phyloP scores from a whole-genome alignment of 2,113 vertebrate genomes.

The Copsychus sechellarum region DNA sequence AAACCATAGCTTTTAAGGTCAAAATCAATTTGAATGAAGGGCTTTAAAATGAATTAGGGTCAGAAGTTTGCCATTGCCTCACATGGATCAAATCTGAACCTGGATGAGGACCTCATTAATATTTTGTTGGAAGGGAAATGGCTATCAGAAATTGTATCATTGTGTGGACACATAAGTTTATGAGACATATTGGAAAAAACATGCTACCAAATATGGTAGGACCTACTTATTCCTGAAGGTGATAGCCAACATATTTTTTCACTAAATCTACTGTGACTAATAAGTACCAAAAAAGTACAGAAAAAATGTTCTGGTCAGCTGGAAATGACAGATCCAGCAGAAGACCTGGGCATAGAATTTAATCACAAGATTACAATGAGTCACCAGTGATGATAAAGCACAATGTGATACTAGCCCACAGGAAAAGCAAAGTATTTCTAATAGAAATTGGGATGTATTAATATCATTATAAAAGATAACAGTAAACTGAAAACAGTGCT shows the following conservation, averaged over 20 bases:
- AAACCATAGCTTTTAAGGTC: not conserved
- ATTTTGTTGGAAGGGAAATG: slow-evolving; percentile 5
- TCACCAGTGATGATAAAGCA: slow-evolving; percentile 22
- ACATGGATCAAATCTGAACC: not conserved
- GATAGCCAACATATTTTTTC: slow-evolving; percentile 39
- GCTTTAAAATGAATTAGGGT: not conserved
- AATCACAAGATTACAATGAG: slow-evolving; percentile 42
- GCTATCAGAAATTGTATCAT: not conserved
- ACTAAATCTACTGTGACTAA: slow-evolving; percentile 37
- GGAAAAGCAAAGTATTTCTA: not conserved
- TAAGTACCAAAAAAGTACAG: not conserved
- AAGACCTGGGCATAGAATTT: slow-evolving; percentile 21
- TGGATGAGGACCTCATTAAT: not conserved
- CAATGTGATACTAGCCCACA: not conserved
- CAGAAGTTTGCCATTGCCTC: not conserved
- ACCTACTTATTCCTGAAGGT: not conserved
- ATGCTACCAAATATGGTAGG: slow-evolving; percentile 13
- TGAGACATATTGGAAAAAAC: not conserved
- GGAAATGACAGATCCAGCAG: slow-evolving; percentile 20
- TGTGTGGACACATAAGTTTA: not conserved
- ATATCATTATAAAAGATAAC: not conserved
- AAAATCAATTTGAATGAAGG: slow-evolving; percentile 21
- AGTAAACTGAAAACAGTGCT: not conserved
- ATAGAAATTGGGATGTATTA: not conserved
- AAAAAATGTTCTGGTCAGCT: slow-evolving; percentile 20